Base-by-base conservation (phyloP, 2,888 invertebrate genomes). In the Drosophila rubida region DNA sequence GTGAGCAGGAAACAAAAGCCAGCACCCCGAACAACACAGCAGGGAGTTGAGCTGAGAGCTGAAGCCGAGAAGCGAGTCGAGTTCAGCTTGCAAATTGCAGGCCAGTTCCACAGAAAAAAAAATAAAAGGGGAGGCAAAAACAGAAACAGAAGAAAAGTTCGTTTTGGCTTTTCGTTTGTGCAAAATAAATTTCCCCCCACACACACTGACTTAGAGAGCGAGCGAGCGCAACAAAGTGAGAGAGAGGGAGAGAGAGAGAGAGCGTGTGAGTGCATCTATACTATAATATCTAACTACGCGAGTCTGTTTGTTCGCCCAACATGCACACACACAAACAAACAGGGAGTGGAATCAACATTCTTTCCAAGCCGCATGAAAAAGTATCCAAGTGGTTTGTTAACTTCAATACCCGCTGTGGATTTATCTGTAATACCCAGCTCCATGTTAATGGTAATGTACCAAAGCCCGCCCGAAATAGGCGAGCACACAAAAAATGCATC, bases 261-360 rank as follows among this genome's bases (percentile, higher is more conserved):
- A 32, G 59, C 48, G 44, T 23, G 35, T 53, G 64, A 77, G 54
- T 87, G 81, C 69, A 81, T 78, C 53, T 70, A 61, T 50, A 68
- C 73, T 51, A 62, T 62, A 75, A 74, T 67, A 54, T 78, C 55
- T 53, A 51, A 71, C 66, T 72, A 41, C 57, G 66, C 39, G 32
- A 71, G 41, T 62, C 65, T 48, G 44, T 64, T 61, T 61, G 30
- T 51, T 53, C 46, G 63, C 57, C 68, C 75, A 67, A 1, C 59
- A 75, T 58, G 51, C 68, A 51, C 65, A 76, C 68, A 58, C 14
- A 39, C 11, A 51, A 59, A 75, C 72, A 80, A 80, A 81, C 85
- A 92, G 92, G 92, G 92, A 73, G 92, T 92, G 83, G 92, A 92
- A 83, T 91, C 92, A 73, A 92, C 91, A 74, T 92, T 92, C 83